These are phyloP conservation scores for Capitulum mitella DNA, from an alignment of 2,888 invertebrate species.

Conservation along the genomic window DNA sequence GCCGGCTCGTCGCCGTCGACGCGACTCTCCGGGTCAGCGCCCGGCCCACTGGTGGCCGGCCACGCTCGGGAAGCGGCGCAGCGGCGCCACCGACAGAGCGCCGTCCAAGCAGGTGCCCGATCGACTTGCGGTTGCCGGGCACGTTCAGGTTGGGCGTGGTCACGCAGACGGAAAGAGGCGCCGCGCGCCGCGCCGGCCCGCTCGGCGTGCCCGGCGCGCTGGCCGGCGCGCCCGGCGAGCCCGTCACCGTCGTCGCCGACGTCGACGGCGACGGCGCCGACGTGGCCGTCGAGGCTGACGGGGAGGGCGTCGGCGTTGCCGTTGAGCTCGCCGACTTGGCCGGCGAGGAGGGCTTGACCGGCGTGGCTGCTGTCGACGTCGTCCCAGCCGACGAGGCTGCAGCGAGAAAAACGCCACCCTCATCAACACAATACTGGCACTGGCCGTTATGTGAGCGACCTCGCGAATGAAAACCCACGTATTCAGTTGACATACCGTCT, in stretches of 20 bases:
- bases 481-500: too few species aligned
- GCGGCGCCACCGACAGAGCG: constrained; percentile 29
- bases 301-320: neutral
- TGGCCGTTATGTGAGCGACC: too few species aligned
- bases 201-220: neutral
- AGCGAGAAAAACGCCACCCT: too few species aligned
- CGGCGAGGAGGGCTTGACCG: neutral
- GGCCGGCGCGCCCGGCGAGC: neutral
- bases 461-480: too few species aligned
- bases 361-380: neutral
- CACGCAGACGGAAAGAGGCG: neutral
- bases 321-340: neutral
- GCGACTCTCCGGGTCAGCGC: neutral
- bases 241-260: constrained; percentile 17
- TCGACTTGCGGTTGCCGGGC: constrained; percentile 31
- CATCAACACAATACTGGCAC: too few species aligned
- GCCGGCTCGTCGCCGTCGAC: constrained; percentile 10
- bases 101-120: constrained; percentile 12
- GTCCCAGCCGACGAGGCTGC: constrained; percentile 10
- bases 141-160: constrained; percentile 32
- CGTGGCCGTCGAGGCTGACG: neutral
- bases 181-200: neutral
- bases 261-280: neutral
- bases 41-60: constrained; percentile 14
- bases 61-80: constrained; percentile 26